These are phyloP conservation scores for Spea bombifrons DNA, from an alignment of 2,113 vertebrate species.

Conservation along the genomic window DNA sequence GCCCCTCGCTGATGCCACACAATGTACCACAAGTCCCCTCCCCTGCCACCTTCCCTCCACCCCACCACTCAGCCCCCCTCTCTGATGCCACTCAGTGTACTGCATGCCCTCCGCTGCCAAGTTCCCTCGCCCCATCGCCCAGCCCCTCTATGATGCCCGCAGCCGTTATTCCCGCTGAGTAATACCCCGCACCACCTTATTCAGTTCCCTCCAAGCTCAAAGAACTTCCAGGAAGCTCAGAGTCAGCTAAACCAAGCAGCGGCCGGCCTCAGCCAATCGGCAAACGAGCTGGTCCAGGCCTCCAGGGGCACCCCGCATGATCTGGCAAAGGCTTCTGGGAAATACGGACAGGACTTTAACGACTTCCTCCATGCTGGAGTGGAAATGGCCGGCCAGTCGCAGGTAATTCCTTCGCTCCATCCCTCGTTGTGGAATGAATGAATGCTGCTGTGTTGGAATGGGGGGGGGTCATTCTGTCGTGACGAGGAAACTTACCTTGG, in stretches of 20 bases:
- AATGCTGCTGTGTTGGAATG: too few relatives aligned
- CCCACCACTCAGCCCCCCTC: neutral
- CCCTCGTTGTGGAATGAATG: too few relatives aligned
- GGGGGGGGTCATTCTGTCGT: too few relatives aligned
- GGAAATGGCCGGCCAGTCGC: constrained; percentile 94
- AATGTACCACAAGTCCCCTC: too few relatives aligned
- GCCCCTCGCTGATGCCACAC: neutral
- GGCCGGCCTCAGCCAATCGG: constrained; percentile 88
- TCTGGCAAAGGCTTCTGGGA: constrained; percentile 84
- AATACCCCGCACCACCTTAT: neutral
- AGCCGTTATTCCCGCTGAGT: too few relatives aligned
- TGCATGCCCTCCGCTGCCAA: neutral
- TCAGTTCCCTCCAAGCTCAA: constrained; percentile 88
- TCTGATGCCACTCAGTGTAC: too few relatives aligned
- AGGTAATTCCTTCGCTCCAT: constrained; percentile 62
- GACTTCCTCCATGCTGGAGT: constrained; percentile 91
- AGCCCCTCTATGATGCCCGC: neutral
- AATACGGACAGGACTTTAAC: constrained; percentile 91
- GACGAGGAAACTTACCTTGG: too few relatives aligned
- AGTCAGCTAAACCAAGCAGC: constrained; percentile 85
- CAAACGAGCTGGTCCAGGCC: constrained; percentile 91
- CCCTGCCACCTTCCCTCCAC: neutral
- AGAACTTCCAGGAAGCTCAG: constrained; percentile 92
- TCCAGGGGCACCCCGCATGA: constrained; percentile 91
- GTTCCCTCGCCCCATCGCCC: neutral